Conservation (phyloP, 1,140 invertebrate species). For the Ceratina australensis region DNA sequence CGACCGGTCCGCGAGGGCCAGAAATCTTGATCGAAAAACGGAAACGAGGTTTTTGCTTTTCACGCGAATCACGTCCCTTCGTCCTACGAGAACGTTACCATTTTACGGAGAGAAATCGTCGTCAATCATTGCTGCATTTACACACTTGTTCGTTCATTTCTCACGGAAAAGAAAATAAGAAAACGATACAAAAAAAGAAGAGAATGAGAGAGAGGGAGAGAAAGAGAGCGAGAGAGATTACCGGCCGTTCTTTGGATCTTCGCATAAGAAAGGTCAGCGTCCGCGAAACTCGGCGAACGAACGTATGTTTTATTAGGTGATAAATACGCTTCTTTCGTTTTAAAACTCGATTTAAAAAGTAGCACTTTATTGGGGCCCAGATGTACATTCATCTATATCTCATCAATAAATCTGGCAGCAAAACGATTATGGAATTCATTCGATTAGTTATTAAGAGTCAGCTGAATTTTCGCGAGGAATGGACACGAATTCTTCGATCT, state of each 20-base stretch:
- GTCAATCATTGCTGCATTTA: slow-evolving; percentile 48
- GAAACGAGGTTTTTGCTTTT: slow-evolving; percentile 27
- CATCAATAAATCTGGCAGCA: slow-evolving; percentile 62
- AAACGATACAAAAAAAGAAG: not conserved
- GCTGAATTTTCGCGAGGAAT: not conserved
- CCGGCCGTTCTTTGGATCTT: not conserved
- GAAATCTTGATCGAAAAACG: not conserved
- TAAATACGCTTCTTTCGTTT: slow-evolving; percentile 45
- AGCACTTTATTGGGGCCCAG: slow-evolving; percentile 51
- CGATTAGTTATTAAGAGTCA: slow-evolving; percentile 43
- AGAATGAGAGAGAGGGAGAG: not conserved
- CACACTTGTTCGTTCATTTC: slow-evolving; percentile 19
- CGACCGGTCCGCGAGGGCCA: not conserved
- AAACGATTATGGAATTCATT: slow-evolving; percentile 57
- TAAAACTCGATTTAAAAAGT: slow-evolving; percentile 41
- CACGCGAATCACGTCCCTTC: slow-evolving; percentile 8
- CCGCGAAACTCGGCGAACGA: slow-evolving; percentile 37
- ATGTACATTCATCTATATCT: slow-evolving; percentile 58
- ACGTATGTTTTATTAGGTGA: slow-evolving; percentile 36
- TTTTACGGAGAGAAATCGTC: slow-evolving; percentile 1
- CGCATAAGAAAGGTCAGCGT: not conserved
- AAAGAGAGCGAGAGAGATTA: slow-evolving; percentile 1
- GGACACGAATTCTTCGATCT: not conserved
- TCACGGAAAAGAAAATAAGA: not conserved
- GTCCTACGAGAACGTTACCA: slow-evolving; percentile 27